phyloP scores from a whole-genome alignment of 2,888 invertebrate species.

The Amphiduros pacificus region DNA sequence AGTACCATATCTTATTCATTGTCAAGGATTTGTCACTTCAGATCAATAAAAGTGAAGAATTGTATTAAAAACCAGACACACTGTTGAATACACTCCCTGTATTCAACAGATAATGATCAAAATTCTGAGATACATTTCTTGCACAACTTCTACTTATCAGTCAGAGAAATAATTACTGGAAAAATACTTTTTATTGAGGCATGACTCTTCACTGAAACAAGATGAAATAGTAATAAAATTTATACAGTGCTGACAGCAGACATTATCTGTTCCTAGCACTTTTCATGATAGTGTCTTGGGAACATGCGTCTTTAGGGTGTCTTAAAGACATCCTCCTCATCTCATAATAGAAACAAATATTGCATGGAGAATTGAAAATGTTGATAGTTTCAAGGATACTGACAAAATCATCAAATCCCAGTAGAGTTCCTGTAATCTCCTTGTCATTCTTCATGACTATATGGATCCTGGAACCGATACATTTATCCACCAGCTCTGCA shows the following conservation, averaged over 20 bases:
- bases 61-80: neutral
- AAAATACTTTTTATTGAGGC: neutral
- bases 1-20: slow-evolving; percentile 77
- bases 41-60: neutral
- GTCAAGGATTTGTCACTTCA: slow-evolving; percentile 14
- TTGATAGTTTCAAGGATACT: slow-evolving; percentile 62
- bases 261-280: too few species aligned
- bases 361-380: neutral
- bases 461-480: slow-evolving; percentile 98
- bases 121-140: too few species aligned
- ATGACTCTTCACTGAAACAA: too few species aligned
- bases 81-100: neutral
- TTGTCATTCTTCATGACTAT: slow-evolving; percentile 99
- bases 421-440: slow-evolving; percentile 96
- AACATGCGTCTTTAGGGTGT: too few species aligned
- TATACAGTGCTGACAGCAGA: too few species aligned
- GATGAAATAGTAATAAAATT: too few species aligned
- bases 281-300: neutral
- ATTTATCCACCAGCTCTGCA: slow-evolving; percentile 96
- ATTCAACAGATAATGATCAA: neutral
- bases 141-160: neutral
- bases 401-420: slow-evolving; percentile 98
- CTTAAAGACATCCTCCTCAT: neutral
- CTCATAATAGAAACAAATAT: neutral
- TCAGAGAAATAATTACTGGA: neutral